Evolutionary conservation across 2,797 vertebrate species (phyloP).

Genomic region (Phaenicophaeus curvirostris): DNA sequence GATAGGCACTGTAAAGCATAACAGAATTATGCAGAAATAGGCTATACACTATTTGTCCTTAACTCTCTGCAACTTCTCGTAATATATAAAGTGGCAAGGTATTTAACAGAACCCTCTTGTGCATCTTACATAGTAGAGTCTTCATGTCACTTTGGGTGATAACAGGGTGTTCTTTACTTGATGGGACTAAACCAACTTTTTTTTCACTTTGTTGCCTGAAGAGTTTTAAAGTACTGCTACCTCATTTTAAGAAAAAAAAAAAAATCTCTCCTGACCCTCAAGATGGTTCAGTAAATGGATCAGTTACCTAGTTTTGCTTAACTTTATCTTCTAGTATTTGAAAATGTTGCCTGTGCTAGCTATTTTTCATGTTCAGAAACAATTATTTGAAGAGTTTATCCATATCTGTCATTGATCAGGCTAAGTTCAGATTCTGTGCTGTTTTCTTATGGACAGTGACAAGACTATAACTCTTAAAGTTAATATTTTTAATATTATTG

Average conservation of each 20-base stretch:
- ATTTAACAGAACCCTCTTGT: not conserved
- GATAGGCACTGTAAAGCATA: not conserved
- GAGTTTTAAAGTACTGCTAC: not conserved
- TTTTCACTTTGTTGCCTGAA: not conserved
- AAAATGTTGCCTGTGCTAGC: not conserved
- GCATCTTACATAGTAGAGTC: not conserved
- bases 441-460: not conserved
- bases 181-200: not conserved
- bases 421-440: not conserved
- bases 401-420: not conserved
- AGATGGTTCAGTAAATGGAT: not conserved
- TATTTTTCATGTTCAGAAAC: not conserved
- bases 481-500: not conserved
- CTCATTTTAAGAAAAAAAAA: not conserved
- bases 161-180: not conserved
- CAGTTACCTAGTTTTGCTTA: not conserved
- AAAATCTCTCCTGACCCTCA: not conserved
- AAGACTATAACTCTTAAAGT: not conserved
- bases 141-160: not conserved
- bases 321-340: not conserved
- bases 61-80: not conserved
- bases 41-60: not conserved
- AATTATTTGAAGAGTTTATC: not conserved
- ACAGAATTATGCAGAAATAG: not conserved
- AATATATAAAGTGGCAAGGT: not conserved